Percentiles rank a stretch among this genome's conserved stretches.
Conservation (phyloP, 2,888 invertebrate species). For the Aricia artaxerxes region DNA sequence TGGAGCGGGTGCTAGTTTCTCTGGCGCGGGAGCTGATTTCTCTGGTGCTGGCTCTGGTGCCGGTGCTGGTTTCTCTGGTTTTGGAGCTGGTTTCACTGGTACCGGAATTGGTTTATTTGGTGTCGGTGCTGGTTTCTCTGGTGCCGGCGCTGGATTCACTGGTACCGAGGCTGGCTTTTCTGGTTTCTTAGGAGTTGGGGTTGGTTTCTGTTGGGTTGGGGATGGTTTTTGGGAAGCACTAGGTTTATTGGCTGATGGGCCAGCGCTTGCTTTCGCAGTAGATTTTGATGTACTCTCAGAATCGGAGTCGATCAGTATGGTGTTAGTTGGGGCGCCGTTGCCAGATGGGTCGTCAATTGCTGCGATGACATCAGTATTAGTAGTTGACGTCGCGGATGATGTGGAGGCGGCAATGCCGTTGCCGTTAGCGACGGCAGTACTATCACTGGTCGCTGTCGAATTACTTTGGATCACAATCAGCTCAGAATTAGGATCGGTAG, state of each 20-base stretch:
- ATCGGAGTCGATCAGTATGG: background rate
- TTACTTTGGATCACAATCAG: conserved; percentile 2
- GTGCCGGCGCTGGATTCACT: background rate
- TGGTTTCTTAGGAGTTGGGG: background rate
- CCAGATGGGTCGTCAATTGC: conserved; percentile 2
- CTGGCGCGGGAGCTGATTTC: too few species aligned
- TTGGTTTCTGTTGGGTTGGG: background rate
- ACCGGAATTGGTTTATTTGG: background rate
- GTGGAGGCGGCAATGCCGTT: background rate
- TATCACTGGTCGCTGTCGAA: background rate
- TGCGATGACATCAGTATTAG: conserved; percentile 2
- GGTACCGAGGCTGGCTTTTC: background rate
- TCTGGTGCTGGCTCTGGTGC: too few species aligned
- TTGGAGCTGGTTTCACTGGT: too few species aligned
- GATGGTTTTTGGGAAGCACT: background rate
- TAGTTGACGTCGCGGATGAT: background rate
- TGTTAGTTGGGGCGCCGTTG: background rate
- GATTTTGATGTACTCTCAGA: background rate
- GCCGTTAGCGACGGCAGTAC: conserved; percentile 1
- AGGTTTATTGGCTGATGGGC: conserved; percentile 6
- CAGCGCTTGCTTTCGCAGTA: conserved; percentile 31
- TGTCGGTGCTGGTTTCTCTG: too few species aligned
- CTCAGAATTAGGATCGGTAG: background rate
- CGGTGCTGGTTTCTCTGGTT: too few species aligned
- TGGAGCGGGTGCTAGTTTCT: too few species aligned